These are phyloP conservation scores for Xylocampa areola DNA, from an alignment of 2,888 invertebrate species.

Conservation along the genomic window DNA sequence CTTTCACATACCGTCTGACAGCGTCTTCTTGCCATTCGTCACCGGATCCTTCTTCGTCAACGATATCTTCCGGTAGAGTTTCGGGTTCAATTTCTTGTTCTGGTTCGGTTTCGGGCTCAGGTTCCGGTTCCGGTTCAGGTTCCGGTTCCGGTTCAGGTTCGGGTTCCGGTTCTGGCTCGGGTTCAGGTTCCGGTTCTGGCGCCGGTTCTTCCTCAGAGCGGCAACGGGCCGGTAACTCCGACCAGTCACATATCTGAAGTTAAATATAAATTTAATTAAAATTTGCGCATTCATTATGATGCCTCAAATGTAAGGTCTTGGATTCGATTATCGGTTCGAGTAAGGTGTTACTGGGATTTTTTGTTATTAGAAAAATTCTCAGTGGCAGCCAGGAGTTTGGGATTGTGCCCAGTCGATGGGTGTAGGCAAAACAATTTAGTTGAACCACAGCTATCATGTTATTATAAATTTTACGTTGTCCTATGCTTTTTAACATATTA, in stretches of 20 bases:
- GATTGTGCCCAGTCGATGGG: no score
- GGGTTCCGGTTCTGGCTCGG: slow-evolving; percentile 74
- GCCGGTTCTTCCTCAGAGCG: slow-evolving; percentile 76
- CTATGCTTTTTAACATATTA: no score
- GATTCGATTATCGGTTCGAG: no score
- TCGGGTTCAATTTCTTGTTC: slow-evolving; percentile 72
- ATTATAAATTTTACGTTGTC: no score
- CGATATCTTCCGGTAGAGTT: not conserved
- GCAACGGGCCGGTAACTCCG: slow-evolving; percentile 71
- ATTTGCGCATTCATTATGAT: not conserved
- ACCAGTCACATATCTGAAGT: slow-evolving; percentile 80
- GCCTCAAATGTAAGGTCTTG: no score
- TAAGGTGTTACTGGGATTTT: no score
- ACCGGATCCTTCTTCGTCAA: slow-evolving; percentile 60
- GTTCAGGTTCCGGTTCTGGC: slow-evolving; percentile 73
- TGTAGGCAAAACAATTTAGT: no score
- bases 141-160: slow-evolving; percentile 75
- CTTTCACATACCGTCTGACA: slow-evolving; percentile 54
- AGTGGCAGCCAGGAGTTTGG: no score
- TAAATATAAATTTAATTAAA: not conserved
- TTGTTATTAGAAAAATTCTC: no score
- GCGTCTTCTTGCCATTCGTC: slow-evolving; percentile 64
- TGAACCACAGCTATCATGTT: no score
- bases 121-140: slow-evolving; percentile 75
- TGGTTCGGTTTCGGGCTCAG: slow-evolving; percentile 72